Percentiles rank a stretch among this genome's conserved stretches.
Evolutionary conservation across 2,888 invertebrate genomes (phyloP).

Genomic region (Trachelus iudaicus): DNA sequence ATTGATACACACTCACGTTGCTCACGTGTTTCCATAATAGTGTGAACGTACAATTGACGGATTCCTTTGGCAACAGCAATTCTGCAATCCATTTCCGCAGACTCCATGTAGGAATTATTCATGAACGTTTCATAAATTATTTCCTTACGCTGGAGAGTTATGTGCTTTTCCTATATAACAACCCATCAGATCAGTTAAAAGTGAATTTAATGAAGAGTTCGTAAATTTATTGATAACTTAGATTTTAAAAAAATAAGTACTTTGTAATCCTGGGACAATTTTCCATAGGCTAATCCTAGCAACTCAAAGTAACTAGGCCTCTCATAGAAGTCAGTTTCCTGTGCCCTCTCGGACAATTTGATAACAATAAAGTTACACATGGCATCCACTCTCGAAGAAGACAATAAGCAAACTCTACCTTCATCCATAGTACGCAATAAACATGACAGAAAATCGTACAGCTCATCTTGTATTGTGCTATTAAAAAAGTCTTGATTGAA

Average conservation of each 20-base stretch:
- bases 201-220: not conserved
- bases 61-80: constrained; percentile 48
- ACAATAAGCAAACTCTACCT: not conserved
- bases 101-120: constrained; percentile 49
- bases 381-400: not conserved
- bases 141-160: constrained; percentile 19
- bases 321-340: constrained; percentile 33
- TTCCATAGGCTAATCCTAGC: constrained; percentile 46
- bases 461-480: constrained; percentile 36
- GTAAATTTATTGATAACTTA: not conserved
- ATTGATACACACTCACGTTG: constrained; percentile 17
- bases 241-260: constrained; percentile 18
- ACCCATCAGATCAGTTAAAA: not conserved
- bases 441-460: constrained; percentile 47
- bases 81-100: constrained; percentile 43
- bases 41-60: constrained; percentile 33
- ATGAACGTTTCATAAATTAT: constrained; percentile 44
- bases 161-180: not conserved
- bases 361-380: constrained; percentile 13
- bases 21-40: constrained; percentile 1
- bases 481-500: constrained; percentile 36
- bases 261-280: constrained; percentile 27
- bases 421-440: constrained; percentile 16
- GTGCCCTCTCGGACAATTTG: constrained; percentile 30
- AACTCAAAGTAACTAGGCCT: constrained; percentile 49